Conservation (phyloP, 2,113 vertebrate genomes). For the Pelvicachromis taeniatus region DNA sequence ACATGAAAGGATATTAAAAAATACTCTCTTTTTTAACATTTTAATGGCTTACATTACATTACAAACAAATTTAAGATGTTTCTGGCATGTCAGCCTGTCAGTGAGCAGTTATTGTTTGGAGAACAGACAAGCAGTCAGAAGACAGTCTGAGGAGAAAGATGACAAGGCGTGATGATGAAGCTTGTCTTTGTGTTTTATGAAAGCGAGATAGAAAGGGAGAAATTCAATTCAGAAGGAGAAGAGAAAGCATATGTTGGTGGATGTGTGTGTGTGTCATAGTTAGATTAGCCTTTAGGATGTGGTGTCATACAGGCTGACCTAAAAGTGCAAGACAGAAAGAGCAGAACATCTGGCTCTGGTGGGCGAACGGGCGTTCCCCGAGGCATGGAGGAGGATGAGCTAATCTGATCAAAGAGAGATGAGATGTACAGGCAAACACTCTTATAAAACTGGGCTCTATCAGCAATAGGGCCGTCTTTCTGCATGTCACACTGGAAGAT, state of each 20-base stretch:
- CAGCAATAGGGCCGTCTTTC: not conserved
- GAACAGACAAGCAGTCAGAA: not conserved
- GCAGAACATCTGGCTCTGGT: conserved; percentile 28
- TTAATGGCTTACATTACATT: not conserved
- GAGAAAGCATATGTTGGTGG: not conserved
- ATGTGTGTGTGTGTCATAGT: not conserved
- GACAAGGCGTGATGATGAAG: not conserved
- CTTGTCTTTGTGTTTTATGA: not conserved
- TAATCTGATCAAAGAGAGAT: conserved; percentile 36
- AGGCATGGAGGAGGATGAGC: not conserved
- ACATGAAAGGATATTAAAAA: not conserved
- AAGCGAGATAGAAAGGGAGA: not conserved
- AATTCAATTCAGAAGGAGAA: not conserved
- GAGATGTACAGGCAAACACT: not conserved
- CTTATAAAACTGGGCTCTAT: not conserved
- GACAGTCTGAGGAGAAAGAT: not conserved
- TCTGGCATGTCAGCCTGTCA: not conserved
- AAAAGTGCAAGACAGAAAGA: not conserved
- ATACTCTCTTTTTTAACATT: not conserved
- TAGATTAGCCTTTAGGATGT: not conserved
- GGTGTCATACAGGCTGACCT: not conserved
- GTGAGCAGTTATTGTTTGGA: not conserved
- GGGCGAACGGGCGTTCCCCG: not conserved
- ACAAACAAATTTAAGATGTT: not conserved
- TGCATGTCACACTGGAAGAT: not conserved